Conservation (phyloP, 92 coral and sea anemone genomes). For the Plumapathes pennacea region DNA sequence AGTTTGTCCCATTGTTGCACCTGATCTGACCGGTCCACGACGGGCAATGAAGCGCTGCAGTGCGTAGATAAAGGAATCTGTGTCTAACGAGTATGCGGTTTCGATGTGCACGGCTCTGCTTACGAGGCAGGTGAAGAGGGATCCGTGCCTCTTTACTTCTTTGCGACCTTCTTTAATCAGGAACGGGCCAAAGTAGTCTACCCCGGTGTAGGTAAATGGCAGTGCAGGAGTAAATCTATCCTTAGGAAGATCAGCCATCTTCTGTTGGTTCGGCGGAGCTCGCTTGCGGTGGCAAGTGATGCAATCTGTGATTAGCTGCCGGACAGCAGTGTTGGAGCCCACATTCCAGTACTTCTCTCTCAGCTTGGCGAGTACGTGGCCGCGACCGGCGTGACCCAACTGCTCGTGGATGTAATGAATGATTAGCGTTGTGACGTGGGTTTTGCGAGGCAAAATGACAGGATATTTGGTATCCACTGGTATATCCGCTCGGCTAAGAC, state of each 20-base stretch:
- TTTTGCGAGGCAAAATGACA: slow-evolving; percentile 51
- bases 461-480: slow-evolving; percentile 47
- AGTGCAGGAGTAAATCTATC: slow-evolving; percentile 38
- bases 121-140: slow-evolving; percentile 48
- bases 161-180: slow-evolving; percentile 25
- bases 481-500: slow-evolving; percentile 42
- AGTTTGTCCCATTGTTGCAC: slow-evolving; percentile 37
- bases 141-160: slow-evolving; percentile 41
- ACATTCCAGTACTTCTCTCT: slow-evolving; percentile 54
- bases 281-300: slow-evolving; percentile 48
- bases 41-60: slow-evolving; percentile 41
- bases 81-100: slow-evolving; percentile 30
- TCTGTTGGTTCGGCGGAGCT: slow-evolving; percentile 43
- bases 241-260: slow-evolving; percentile 59
- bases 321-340: slow-evolving; percentile 33
- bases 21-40: slow-evolving; percentile 39
- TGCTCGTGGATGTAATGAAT: slow-evolving; percentile 26
- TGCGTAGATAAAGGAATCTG: slow-evolving; percentile 43
- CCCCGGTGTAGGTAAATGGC: slow-evolving; percentile 50
- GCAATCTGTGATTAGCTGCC: slow-evolving; percentile 34
- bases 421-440: slow-evolving; percentile 41
- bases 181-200: slow-evolving; percentile 58
- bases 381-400: slow-evolving; percentile 58
- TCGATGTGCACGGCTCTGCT: slow-evolving; percentile 62
- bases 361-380: slow-evolving; percentile 40